Percentiles rank a stretch among this genome's conserved stretches.
Conservation (phyloP, 1,140 invertebrate genomes). For the Kradibia gibbosae region DNA sequence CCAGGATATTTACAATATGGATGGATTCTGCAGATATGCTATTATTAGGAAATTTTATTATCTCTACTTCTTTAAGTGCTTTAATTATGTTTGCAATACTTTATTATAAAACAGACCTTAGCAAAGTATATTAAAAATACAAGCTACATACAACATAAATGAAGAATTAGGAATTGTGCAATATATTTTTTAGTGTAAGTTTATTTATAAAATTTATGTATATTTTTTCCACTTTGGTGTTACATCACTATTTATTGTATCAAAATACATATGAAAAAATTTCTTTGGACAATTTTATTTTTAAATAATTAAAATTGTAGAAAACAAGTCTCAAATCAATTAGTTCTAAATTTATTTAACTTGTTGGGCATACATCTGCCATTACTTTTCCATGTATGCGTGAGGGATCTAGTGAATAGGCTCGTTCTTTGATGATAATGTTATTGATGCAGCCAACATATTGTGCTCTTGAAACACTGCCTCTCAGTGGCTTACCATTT, state of each 20-base stretch:
- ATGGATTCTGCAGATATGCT: conserved; percentile 72
- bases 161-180: background rate
- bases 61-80: conserved; percentile 68
- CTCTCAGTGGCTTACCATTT: conserved; percentile 71
- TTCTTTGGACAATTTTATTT: conserved; percentile 46
- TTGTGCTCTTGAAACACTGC: conserved; percentile 76
- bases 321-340: too few species aligned
- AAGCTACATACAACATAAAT: background rate
- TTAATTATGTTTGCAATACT: conserved; percentile 66
- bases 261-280: conserved; percentile 43
- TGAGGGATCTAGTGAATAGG: conserved; percentile 74
- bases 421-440: conserved; percentile 76
- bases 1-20: conserved; percentile 72
- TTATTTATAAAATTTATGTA: conserved; percentile 45
- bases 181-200: conserved; percentile 40
- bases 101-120: conserved; percentile 61
- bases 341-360: too few species aligned
- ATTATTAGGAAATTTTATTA: conserved; percentile 69
- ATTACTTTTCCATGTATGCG: conserved; percentile 80
- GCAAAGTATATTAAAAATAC: conserved; percentile 58
- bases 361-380: conserved; percentile 81
- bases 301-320: conserved; percentile 34
- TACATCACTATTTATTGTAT: conserved; percentile 46
- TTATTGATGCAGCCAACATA: conserved; percentile 89
- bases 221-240: conserved; percentile 46